phyloP scores from a whole-genome alignment of 2,888 invertebrate species.

The Homarus gammarus region DNA sequence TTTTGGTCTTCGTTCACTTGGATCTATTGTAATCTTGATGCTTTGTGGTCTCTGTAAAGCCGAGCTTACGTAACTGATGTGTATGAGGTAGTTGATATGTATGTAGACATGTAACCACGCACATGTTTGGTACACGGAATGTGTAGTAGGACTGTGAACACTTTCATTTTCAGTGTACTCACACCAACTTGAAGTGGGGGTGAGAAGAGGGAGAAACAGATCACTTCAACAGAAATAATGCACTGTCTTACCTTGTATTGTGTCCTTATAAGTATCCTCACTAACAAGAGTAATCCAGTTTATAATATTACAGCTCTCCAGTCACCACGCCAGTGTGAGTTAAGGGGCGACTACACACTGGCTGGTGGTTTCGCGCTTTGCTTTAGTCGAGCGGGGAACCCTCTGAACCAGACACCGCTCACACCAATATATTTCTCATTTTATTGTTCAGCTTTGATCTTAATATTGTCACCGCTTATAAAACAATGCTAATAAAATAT shows the following conservation, averaged over 20 bases:
- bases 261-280: neutral
- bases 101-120: too few relatives aligned
- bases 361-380: conserved; percentile 25
- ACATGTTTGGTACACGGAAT: too few relatives aligned
- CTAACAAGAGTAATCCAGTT: conserved; percentile 42
- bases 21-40: too few relatives aligned
- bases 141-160: neutral
- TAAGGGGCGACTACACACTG: conserved; percentile 35
- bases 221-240: neutral
- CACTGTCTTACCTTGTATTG: neutral
- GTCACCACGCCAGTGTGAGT: conserved; percentile 11
- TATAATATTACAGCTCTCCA: conserved; percentile 19
- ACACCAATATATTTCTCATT: conserved; percentile 3
- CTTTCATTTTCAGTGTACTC: conserved; percentile 25
- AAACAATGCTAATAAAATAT: neutral
- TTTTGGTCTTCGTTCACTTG: too few relatives aligned
- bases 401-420: conserved; percentile 31
- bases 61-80: too few relatives aligned
- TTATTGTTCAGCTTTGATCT: neutral
- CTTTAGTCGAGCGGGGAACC: conserved; percentile 59
- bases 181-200: neutral
- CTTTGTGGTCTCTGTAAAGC: too few relatives aligned
- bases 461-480: neutral
- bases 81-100: too few relatives aligned
- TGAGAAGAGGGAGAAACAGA: neutral